Percentiles rank a stretch among this genome's conserved stretches.
Conservation (phyloP, 2,797 vertebrate species). For the Phyllotis vaccarum region DNA sequence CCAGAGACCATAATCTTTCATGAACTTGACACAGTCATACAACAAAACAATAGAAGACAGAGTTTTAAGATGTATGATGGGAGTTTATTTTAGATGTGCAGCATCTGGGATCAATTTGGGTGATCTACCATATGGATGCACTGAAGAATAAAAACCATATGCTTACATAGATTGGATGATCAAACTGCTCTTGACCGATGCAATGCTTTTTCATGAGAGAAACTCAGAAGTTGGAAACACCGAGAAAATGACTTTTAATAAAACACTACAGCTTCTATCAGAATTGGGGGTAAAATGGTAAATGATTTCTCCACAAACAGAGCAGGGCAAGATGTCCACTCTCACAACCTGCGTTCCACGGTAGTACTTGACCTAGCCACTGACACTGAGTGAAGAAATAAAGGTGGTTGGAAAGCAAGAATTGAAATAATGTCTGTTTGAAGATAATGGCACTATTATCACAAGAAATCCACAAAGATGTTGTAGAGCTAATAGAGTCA, state of each 20-base stretch:
- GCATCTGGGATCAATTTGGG: background rate
- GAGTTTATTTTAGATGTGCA: background rate
- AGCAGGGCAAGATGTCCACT: too few relatives aligned
- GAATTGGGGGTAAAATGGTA: background rate
- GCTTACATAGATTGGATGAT: too few relatives aligned
- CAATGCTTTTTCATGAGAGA: background rate
- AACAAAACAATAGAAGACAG: background rate
- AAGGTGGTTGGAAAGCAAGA: background rate
- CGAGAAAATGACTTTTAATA: background rate
- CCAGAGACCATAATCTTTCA: background rate
- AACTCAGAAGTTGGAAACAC: background rate
- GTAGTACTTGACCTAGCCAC: background rate
- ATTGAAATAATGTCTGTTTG: background rate
- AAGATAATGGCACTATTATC: background rate
- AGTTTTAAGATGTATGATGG: background rate
- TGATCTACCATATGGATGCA: too few relatives aligned
- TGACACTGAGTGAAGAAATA: background rate
- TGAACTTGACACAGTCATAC: background rate
- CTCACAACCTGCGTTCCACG: background rate
- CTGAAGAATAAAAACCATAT: background rate
- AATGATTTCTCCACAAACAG: background rate
- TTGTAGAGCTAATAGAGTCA: background rate
- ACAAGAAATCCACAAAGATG: background rate
- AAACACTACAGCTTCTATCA: fast-evolving
- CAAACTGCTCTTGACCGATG: background rate